These are phyloP conservation scores for Pachypeltis micranthus DNA, from an alignment of 1,140 invertebrate genomes.

Conservation along the genomic window DNA sequence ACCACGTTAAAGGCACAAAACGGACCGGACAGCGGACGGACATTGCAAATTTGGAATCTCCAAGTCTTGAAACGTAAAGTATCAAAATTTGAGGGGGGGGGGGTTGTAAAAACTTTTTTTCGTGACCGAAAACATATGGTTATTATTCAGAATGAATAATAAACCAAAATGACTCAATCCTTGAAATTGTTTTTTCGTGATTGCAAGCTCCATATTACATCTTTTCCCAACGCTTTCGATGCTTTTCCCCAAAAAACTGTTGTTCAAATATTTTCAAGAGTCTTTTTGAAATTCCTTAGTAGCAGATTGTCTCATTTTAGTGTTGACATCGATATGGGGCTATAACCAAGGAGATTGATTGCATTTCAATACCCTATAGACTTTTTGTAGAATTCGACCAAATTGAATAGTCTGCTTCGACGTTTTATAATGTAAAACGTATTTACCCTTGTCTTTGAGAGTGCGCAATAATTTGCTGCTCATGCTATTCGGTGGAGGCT, in stretches of 20 bases:
- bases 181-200: constrained; percentile 25
- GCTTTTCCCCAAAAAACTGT: constrained; percentile 32
- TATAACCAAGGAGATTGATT: constrained; percentile 31
- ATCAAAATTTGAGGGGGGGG: no score
- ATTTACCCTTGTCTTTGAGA: neutral
- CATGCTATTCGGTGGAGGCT: no score
- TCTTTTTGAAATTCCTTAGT: constrained; percentile 33
- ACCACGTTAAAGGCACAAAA: no score
- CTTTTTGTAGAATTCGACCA: constrained; percentile 31
- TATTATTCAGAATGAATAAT: no score
- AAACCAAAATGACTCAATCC: constrained; percentile 18
- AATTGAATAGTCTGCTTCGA: constrained; percentile 11
- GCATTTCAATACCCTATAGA: constrained; percentile 32
- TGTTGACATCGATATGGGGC: constrained; percentile 32
- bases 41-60: no score
- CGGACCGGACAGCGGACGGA: no score
- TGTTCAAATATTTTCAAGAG: constrained; percentile 34
- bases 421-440: neutral
- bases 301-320: constrained; percentile 26
- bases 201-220: constrained; percentile 26
- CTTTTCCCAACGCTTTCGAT: constrained; percentile 33
- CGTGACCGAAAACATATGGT: no score
- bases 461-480: neutral
- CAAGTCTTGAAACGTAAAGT: no score
- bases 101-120: no score